Conservation (phyloP, 2,888 invertebrate species). For the Nasonovia ribisnigri region DNA sequence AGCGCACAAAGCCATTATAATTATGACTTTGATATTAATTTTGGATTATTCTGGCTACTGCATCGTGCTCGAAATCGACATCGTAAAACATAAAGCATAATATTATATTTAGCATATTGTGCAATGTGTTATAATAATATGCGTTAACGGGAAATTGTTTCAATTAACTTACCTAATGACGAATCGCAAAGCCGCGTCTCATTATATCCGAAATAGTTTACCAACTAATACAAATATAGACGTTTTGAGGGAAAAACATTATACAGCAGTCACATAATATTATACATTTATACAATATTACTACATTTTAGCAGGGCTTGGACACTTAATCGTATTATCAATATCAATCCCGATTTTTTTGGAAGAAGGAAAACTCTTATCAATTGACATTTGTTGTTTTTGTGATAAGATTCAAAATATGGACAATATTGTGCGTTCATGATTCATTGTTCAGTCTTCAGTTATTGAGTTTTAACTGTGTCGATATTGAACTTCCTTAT, state of each 20-base stretch:
- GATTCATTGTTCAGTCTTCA: too few relatives aligned
- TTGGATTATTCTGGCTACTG: background rate
- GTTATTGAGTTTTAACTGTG: too few relatives aligned
- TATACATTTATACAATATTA: background rate
- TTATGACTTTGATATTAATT: background rate
- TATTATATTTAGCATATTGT: background rate
- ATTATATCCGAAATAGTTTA: background rate
- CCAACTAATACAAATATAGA: background rate
- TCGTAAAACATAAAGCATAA: background rate
- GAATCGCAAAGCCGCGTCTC: background rate
- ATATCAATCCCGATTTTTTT: too few relatives aligned
- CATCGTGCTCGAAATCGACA: background rate
- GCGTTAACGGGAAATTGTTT: background rate
- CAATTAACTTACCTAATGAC: background rate
- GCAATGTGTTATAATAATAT: background rate
- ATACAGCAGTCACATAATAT: background rate
- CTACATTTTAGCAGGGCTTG: background rate
- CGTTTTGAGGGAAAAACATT: background rate
- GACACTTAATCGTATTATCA: too few relatives aligned
- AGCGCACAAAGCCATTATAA: background rate
- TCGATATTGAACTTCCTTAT: too few relatives aligned
- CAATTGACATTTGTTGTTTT: too few relatives aligned
- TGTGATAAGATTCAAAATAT: too few relatives aligned
- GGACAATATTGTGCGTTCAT: too few relatives aligned
- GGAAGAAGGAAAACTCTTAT: too few relatives aligned